Conservation (phyloP, 2,113 vertebrate genomes). For the zebrafish (Danio rerio) region GRCz12tu NC_133192.1:37912501-37913000, state of each 20-base stretch:
- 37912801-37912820: conserved; percentile 67
- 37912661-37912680: conserved; percentile 32
- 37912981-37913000: conserved; percentile 76
- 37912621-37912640: conserved; percentile 64
- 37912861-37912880: conserved; percentile 72
- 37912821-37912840: conserved; percentile 74
- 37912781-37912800: conserved; percentile 64
- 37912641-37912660: conserved; percentile 63
- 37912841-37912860: conserved; percentile 74
- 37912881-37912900: conserved; percentile 70
- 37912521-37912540: conserved; percentile 67
- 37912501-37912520: conserved; percentile 71
- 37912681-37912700: conserved; percentile 67
- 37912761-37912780: conserved; percentile 72
- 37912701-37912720: conserved; percentile 61
- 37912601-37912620: conserved; percentile 56
- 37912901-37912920: conserved; percentile 71
- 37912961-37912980: conserved; percentile 70
- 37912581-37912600: conserved; percentile 50
- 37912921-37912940: conserved; percentile 63
- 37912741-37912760: conserved; percentile 58
- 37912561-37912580: conserved; percentile 69
- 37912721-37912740: conserved; percentile 43
- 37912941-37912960: conserved; percentile 65
- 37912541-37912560: conserved; percentile 66